These are phyloP conservation scores for Megalurothrips usitatus DNA, from an alignment of 2,888 invertebrate species.

Conservation along the genomic window DNA sequence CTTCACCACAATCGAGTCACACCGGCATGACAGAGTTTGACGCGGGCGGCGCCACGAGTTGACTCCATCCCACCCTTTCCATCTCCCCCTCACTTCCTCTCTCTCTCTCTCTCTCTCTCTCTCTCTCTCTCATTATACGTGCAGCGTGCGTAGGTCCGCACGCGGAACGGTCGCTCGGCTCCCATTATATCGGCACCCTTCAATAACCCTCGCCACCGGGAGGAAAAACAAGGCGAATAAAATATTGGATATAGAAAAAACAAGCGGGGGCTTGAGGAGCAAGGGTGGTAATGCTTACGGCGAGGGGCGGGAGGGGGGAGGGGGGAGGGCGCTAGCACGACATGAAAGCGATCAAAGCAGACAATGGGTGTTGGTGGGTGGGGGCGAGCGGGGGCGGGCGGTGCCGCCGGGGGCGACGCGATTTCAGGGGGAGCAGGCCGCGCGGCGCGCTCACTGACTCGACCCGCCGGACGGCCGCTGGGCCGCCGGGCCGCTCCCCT, in stretches of 20 bases:
- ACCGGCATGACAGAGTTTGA: too few relatives aligned
- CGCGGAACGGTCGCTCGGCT: not conserved
- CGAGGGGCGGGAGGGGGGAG: not conserved
- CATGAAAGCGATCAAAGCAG: constrained; percentile 13
- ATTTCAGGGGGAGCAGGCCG: not conserved
- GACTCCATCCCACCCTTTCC: too few relatives aligned
- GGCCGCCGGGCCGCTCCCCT: not conserved
- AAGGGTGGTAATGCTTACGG: not conserved
- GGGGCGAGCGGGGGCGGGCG: not conserved
- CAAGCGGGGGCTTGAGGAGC: not conserved
- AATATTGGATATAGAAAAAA: not conserved
- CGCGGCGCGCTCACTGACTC: not conserved
- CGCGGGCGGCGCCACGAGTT: too few relatives aligned
- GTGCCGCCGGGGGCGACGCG: not conserved
- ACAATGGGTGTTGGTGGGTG: not conserved
- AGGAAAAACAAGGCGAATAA: constrained; percentile 15
- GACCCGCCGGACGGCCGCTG: too few relatives aligned
- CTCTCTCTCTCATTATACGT: too few relatives aligned
- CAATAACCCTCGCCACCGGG: constrained; percentile 15
- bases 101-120: too few relatives aligned
- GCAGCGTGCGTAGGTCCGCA: not conserved
- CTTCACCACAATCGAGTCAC: too few relatives aligned
- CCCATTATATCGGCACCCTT: constrained; percentile 21
- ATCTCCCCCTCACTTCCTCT: too few relatives aligned
- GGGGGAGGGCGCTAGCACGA: constrained; percentile 4